These are phyloP conservation scores for Mechanitis messenoides DNA, from an alignment of 2,888 invertebrate genomes.

Conservation along the genomic window DNA sequence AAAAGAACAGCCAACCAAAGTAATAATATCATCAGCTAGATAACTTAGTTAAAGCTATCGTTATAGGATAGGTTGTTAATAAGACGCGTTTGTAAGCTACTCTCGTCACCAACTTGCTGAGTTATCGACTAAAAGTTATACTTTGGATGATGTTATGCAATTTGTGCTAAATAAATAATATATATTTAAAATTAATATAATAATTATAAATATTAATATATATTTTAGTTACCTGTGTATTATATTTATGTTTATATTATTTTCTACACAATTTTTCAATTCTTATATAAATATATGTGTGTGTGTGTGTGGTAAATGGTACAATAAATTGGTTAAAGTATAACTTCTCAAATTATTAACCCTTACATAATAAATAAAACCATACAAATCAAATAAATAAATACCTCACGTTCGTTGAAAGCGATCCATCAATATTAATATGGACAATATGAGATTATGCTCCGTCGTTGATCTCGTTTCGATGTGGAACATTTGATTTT, in stretches of 20 bases:
- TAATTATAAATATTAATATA: too few relatives aligned
- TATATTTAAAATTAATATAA: too few relatives aligned
- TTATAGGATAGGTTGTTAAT: conserved; percentile 19
- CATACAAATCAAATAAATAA: conserved; percentile 18
- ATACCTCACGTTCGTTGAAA: conserved; percentile 2
- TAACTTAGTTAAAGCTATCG: conserved; percentile 2
- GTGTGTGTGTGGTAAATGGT: too few relatives aligned
- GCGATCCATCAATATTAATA: conserved; percentile 30
- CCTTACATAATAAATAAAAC: background rate
- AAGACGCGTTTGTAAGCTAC: conserved; percentile 33
- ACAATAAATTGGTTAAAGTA: background rate
- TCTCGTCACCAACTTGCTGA: conserved; percentile 32
- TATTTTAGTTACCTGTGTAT: too few relatives aligned
- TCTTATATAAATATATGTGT: too few relatives aligned
- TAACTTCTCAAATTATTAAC: background rate
- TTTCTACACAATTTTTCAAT: too few relatives aligned
- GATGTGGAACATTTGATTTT: conserved; percentile 6
- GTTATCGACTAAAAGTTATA: conserved; percentile 38
- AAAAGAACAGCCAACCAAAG: background rate
- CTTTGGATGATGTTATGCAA: conserved; percentile 16
- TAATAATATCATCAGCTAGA: background rate
- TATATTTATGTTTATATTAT: too few relatives aligned
- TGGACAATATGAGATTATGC: conserved; percentile 35
- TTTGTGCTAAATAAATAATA: too few relatives aligned
- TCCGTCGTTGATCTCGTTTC: conserved; percentile 26